Evolutionary conservation across 2,797 vertebrate species (phyloP).

Genomic region (Novumbra hubbsi): DNA sequence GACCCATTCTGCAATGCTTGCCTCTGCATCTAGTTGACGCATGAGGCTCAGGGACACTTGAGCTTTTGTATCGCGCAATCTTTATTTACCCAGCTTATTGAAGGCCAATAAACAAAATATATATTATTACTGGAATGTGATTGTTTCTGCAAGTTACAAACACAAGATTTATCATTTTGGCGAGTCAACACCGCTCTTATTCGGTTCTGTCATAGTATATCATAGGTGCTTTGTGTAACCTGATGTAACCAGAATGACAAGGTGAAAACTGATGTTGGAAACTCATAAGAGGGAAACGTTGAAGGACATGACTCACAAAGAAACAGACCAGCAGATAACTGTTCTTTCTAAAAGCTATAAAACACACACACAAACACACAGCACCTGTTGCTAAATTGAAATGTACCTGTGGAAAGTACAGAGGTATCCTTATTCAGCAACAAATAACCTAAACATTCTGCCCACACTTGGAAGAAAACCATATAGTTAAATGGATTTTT

Average conservation of each 20-base stretch:
- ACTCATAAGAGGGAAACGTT: slow-evolving; percentile 48
- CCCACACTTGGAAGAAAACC: background rate
- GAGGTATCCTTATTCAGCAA: background rate
- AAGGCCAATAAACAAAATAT: background rate
- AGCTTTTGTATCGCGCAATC: slow-evolving; percentile 23
- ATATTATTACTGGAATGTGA: background rate
- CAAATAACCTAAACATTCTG: background rate
- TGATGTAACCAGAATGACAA: no score
- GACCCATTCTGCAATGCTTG: slow-evolving; percentile 51
- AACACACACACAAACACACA: background rate
- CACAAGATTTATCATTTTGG: background rate
- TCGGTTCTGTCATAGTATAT: background rate
- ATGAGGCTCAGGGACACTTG: slow-evolving; percentile 32
- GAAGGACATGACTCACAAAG: slow-evolving; percentile 44
- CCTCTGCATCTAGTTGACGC: slow-evolving; percentile 32
- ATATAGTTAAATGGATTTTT: background rate
- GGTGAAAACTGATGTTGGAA: slow-evolving; percentile 25
- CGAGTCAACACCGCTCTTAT: background rate
- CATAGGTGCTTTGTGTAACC: slow-evolving; percentile 10
- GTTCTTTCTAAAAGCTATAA: background rate
- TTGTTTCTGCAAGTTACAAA: background rate
- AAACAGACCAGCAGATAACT: slow-evolving; percentile 35
- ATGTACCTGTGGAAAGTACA: background rate
- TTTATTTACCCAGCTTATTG: background rate
- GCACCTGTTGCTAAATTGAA: background rate